Percentiles rank a stretch among this genome's conserved stretches.
Conservation (phyloP, 2,888 invertebrate genomes). For the Caenorhabditis drosophilae region DNA sequence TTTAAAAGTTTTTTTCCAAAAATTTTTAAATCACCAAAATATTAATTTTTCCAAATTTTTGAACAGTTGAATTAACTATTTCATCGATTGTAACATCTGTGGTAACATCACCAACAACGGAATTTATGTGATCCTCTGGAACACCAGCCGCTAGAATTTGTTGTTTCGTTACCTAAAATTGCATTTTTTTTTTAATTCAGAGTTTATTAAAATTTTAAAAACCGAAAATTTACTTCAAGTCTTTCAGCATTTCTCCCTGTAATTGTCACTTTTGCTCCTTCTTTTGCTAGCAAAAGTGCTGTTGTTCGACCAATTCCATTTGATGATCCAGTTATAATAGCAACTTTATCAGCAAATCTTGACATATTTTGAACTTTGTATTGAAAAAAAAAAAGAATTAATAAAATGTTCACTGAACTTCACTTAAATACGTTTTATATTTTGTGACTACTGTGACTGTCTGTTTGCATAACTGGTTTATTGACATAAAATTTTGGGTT, state of each 20-base stretch:
- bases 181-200: slow-evolving; percentile 6
- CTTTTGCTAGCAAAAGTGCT: slow-evolving; percentile 30
- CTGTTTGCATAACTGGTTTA: no score
- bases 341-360: slow-evolving; percentile 2
- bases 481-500: no score
- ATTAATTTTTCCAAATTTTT: slow-evolving; percentile 22
- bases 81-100: slow-evolving; percentile 10
- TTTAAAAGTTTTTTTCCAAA: slow-evolving; percentile 18
- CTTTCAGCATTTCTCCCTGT: slow-evolving; percentile 32
- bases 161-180: slow-evolving; percentile 10
- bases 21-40: slow-evolving; percentile 20
- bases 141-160: slow-evolving; percentile 20
- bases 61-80: slow-evolving; percentile 8
- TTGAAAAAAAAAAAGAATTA: no score
- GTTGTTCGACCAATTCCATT: slow-evolving; percentile 42
- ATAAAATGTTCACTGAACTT: no score
- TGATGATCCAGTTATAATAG: slow-evolving; percentile 20
- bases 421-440: no score
- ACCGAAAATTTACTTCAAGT: slow-evolving; percentile 22
- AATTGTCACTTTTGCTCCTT: slow-evolving; percentile 43
- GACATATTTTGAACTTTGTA: no score
- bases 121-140: slow-evolving; percentile 2
- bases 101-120: slow-evolving; percentile 19
- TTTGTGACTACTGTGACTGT: no score
- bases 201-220: not conserved